Evolutionary conservation across 1,140 invertebrate genomes (phyloP), one percentile per base, ranked within the genome.

Genomic region (Subanguina moxae): DNA sequence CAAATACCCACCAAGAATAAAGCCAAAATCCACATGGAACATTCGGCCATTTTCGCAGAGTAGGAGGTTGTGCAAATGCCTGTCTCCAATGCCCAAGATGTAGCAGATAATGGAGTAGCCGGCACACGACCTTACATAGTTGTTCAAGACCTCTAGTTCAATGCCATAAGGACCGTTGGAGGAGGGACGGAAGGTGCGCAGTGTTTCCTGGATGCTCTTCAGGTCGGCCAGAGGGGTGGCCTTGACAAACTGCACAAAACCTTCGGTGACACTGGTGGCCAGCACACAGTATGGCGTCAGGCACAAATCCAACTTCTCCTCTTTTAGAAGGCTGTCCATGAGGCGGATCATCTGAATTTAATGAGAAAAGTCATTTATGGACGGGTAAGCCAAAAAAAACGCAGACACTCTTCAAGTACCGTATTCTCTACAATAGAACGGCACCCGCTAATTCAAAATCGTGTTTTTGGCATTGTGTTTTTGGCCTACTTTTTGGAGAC

Each of bases 101-200:
- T 99, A 98, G 0, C 94, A 98, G 42, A 99, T 95, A 15, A 99
- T 92, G 84, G 93, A 97, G 83, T 99, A 99, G 0, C 96, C 95
- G 71, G 95, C 89, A 57, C 69, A 71, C 25, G 78, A 92, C 89
- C 21, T 58, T 5, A 98, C 89, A 83, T 97, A 99, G 15, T 91
- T 95, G 82, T 98, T 94, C 90, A 99, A 95, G 5, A 95, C 90
- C 78, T 97, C 92, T 0, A 91, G 85, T 27, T 89, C 86, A 62
- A 98, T 93, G 15, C 93, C 93, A 83, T 92, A 94, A 0, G 91
- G 89, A 0, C 88, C 90, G 71, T 85, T 89, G 78, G 93, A 90
- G 62, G 88, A 90, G 7, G 93, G 91, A 83, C 93, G 89, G 84
- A 93, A 87, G 77, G 91, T 92, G 11, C 90, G 85, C 76, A 98